phyloP scores from a whole-genome alignment of 1,140 invertebrate genomes.

The Pseudomyrmex flavicornis region DNA sequence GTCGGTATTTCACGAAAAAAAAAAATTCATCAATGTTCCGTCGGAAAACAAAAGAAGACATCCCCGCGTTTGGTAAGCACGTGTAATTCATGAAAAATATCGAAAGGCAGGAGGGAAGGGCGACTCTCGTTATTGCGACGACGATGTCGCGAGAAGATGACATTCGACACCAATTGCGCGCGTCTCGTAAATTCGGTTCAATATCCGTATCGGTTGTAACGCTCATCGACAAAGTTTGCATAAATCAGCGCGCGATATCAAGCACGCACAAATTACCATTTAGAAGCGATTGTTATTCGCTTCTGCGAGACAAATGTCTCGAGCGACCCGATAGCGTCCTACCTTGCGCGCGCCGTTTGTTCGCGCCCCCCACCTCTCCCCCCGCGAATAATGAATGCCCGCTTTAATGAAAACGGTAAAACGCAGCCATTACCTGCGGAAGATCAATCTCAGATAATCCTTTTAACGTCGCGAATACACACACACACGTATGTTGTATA shows the following conservation, averaged over 20 bases:
- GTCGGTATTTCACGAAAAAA: not conserved
- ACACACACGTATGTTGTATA: not conserved
- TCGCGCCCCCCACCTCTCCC: not conserved
- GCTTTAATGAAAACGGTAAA: slow-evolving; percentile 58
- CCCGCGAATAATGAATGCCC: slow-evolving; percentile 47
- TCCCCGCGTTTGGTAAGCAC: not conserved
- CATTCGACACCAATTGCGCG: slow-evolving; percentile 21
- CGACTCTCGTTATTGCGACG: slow-evolving; percentile 25
- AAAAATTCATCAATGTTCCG: not conserved
- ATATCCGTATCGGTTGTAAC: slow-evolving; percentile 37
- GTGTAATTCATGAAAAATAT: slow-evolving; percentile 20
- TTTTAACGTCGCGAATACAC: slow-evolving; percentile 26
- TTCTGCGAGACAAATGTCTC: slow-evolving; percentile 58
- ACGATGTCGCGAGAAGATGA: slow-evolving; percentile 41
- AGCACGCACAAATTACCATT: slow-evolving; percentile 54
- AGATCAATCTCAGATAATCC: slow-evolving; percentile 58
- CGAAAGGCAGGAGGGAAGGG: not conserved
- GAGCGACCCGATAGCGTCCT: slow-evolving; percentile 40
- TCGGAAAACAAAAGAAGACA: not conserved
- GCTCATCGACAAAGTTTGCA: slow-evolving; percentile 15
- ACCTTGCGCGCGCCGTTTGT: not conserved
- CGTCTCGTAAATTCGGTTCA: slow-evolving; percentile 44
- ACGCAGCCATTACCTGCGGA: slow-evolving; percentile 38
- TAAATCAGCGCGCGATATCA: slow-evolving; percentile 62
- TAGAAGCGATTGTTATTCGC: slow-evolving; percentile 57